phyloP scores from a whole-genome alignment of 2,888 invertebrate genomes.

The Apamea sordens region DNA sequence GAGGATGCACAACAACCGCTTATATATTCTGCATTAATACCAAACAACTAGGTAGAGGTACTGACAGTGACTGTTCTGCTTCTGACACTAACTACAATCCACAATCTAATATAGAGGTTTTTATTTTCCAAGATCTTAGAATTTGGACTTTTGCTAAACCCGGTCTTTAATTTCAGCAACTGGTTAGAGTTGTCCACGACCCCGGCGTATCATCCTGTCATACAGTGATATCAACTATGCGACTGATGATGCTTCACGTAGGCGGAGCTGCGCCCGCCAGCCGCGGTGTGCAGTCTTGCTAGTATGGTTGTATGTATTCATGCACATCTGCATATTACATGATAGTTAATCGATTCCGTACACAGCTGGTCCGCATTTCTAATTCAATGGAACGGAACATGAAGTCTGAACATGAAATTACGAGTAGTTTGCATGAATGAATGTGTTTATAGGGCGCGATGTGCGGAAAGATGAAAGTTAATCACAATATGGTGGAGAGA shows the following conservation, averaged over 20 bases:
- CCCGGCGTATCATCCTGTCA: not conserved
- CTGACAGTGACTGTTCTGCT: constrained; percentile 28
- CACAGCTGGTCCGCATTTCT: constrained; percentile 54
- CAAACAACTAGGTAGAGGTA: too few species aligned
- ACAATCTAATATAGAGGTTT: not conserved
- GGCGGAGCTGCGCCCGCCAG: not conserved
- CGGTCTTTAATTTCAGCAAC: not conserved
- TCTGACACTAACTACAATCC: not conserved
- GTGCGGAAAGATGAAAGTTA: constrained; percentile 40
- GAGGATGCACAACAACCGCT: too few species aligned
- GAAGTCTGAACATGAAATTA: not conserved
- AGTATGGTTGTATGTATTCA: not conserved
- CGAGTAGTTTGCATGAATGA: constrained; percentile 29
- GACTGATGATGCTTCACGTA: not conserved
- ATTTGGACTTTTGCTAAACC: not conserved
- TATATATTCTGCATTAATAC: not conserved
- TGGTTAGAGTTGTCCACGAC: not conserved
- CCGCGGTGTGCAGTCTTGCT: constrained; percentile 1
- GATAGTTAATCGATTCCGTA: constrained; percentile 45
- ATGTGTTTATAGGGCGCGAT: constrained; percentile 22
- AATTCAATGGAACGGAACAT: constrained; percentile 47
- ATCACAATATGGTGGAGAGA: constrained; percentile 37
- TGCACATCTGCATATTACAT: constrained; percentile 47
- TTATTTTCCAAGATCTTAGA: not conserved
- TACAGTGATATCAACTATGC: not conserved